A percentile compares a stretch with the other conserved stretches of the same genome.
These are phyloP conservation scores for Nasonia giraulti DNA, from an alignment of 1,140 invertebrate genomes.

Conservation along the genomic window DNA sequence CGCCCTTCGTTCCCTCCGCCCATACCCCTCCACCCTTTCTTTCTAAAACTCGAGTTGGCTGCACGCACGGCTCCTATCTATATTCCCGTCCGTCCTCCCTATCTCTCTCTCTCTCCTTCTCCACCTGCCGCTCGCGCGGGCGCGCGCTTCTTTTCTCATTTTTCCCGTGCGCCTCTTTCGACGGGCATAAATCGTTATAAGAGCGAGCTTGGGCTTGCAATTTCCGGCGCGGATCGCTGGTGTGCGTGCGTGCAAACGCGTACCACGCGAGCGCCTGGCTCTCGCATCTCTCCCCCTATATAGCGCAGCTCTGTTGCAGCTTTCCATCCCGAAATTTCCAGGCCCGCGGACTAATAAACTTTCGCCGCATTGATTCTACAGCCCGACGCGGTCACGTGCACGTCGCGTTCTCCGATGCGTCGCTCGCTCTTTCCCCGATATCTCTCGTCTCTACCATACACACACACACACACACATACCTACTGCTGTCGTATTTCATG, in stretches of 20 bases:
- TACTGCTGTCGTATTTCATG: conserved; percentile 27
- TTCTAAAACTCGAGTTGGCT: too few species aligned
- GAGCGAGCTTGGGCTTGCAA: conserved; percentile 30
- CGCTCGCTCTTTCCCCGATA: not conserved
- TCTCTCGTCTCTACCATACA: not conserved
- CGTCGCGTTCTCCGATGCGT: conserved; percentile 8
- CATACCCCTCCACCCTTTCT: not conserved
- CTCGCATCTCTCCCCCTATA: not conserved
- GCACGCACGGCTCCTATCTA: conserved; percentile 5
- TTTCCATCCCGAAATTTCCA: conserved; percentile 14
- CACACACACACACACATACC: too few species aligned
- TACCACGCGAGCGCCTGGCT: conserved; percentile 23
- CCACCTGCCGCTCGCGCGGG: not conserved
- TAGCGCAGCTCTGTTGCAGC: not conserved
- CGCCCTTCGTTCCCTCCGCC: not conserved
- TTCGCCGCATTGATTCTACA: conserved; percentile 36
- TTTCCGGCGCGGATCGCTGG: conserved; percentile 18
- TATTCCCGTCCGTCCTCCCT: not conserved
- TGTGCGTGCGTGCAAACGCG: conserved; percentile 48
- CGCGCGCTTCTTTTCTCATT: conserved; percentile 20
- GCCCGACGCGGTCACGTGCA: not conserved
- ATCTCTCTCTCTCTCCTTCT: not conserved
- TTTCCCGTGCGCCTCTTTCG: conserved; percentile 10
- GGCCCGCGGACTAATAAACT: conserved; percentile 32
- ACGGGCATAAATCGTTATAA: conserved; percentile 44